These are phyloP conservation scores for Archips xylosteana DNA, from an alignment of 2,888 invertebrate species.

Conservation along the genomic window DNA sequence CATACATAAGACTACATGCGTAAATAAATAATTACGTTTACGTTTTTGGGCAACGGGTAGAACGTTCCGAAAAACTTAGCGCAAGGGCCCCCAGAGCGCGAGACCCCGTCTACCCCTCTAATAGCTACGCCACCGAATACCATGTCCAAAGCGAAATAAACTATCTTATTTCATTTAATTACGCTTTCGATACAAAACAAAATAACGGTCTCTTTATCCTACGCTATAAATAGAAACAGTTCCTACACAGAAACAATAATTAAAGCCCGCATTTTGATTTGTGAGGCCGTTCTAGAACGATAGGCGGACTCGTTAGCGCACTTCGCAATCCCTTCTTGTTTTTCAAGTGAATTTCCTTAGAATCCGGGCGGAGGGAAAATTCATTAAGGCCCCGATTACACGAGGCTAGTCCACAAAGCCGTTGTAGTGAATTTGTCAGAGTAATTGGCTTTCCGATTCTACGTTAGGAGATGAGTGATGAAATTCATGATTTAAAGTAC, in stretches of 20 bases:
- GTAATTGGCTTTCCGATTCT: no score
- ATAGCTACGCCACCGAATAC: no score
- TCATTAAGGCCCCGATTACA: neutral
- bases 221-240: neutral
- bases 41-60: no score
- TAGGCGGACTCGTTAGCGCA: neutral
- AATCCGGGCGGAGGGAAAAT: neutral
- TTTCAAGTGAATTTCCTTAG: conserved; percentile 1
- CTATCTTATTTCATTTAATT: no score
- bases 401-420: neutral
- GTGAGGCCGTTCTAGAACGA: neutral
- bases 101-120: no score
- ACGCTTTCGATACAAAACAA: neutral
- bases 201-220: neutral
- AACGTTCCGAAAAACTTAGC: no score
- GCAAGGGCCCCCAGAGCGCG: no score
- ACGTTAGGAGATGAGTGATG: no score
- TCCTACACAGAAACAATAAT: neutral
- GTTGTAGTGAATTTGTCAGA: neutral
- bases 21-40: no score
- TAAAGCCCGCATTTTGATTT: neutral
- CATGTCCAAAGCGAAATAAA: no score
- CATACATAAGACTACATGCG: no score
- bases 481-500: no score
- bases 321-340: neutral